phyloP scores from a whole-genome alignment of 2,113 vertebrate genomes.

The Uria aalge region DNA sequence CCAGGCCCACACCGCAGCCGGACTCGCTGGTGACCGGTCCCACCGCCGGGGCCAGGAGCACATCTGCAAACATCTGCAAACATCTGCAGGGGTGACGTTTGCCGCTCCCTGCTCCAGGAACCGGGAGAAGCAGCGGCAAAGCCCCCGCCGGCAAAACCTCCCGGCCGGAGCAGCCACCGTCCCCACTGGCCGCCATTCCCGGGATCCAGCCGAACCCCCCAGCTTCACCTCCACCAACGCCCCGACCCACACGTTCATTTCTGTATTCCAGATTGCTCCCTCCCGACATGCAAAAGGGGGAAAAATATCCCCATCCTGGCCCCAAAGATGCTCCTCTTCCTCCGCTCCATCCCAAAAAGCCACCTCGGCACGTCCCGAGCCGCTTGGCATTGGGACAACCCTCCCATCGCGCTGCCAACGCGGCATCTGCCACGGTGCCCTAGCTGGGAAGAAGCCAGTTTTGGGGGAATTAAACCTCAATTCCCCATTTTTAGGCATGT shows the following conservation, averaged over 20 bases:
- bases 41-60: not conserved
- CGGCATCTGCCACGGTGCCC: not conserved
- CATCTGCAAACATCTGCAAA: slow-evolving; percentile 47
- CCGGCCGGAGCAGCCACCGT: rapidly evolving
- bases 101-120: not conserved
- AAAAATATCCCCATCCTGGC: not conserved
- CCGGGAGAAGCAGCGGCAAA: not conserved
- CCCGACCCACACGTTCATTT: not conserved
- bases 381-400: not conserved
- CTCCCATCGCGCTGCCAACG: not conserved
- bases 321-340: not conserved
- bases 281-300: rapidly evolving
- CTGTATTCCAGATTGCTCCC: rapidly evolving
- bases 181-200: not conserved
- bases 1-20: rapidly evolving
- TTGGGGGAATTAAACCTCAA: not conserved
- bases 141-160: not conserved
- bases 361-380: not conserved
- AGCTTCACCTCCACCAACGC: not conserved
- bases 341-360: not conserved
- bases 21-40: rapidly evolving
- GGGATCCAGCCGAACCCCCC: not conserved
- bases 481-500: not conserved
- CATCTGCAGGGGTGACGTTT: not conserved
- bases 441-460: slow-evolving; percentile 4